Conservation (phyloP, 2,113 vertebrate species). For the Balaenoptera acutorostrata region DNA sequence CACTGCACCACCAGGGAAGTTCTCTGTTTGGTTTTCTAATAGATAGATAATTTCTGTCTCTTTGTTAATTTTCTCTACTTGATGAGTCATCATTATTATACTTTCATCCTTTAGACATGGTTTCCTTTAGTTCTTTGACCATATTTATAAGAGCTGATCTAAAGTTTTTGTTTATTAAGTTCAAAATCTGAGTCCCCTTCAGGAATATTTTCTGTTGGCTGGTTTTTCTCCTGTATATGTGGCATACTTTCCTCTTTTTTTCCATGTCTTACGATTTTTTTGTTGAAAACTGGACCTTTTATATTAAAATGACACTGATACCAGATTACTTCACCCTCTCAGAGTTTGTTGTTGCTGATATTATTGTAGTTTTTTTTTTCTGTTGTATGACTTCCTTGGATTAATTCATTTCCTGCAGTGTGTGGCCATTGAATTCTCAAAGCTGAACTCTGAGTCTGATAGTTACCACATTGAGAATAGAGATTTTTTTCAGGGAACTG, state of each 20-base stretch:
- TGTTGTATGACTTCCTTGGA: neutral
- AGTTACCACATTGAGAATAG: neutral
- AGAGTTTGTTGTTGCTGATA: neutral
- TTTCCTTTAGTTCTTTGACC: neutral
- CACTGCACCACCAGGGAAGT: too few relatives aligned
- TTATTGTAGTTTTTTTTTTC: neutral
- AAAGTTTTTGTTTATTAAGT: neutral
- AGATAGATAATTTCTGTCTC: neutral
- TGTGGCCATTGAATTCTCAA: neutral
- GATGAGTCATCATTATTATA: neutral
- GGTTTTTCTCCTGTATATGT: neutral
- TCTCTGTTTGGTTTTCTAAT: too few relatives aligned
- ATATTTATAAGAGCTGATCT: neutral
- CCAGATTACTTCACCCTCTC: neutral
- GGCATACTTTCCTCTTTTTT: neutral
- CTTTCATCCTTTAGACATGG: neutral
- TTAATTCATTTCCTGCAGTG: neutral
- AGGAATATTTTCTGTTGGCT: neutral
- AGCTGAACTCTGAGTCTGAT: neutral
- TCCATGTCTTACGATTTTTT: neutral
- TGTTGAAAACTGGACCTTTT: neutral
- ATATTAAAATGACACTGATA: neutral
- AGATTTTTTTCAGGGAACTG: neutral
- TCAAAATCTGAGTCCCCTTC: neutral
- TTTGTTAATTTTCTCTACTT: neutral